Evolutionary conservation across 2,888 invertebrate genomes (phyloP), one percentile per base, ranked within the genome.

Genomic region (Margaritifera margaritifera): DNA sequence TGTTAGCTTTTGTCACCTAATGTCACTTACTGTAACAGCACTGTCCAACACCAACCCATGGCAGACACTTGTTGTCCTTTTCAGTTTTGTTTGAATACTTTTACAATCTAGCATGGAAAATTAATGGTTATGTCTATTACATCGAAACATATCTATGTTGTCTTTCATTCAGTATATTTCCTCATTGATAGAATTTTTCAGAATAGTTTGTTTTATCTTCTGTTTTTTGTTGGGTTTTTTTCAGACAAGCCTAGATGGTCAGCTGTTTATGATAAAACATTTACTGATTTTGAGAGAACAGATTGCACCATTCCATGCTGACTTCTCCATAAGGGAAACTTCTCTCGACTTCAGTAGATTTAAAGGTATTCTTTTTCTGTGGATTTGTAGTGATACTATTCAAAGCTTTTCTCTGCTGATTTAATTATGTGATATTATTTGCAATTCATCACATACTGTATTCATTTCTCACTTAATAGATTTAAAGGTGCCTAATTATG

Each of bases 181-280:
- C 54, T 8, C 25, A 19, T 62, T 25, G 25, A 22, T 55, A 64
- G 3, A 52, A 20, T 3, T 6, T 27, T 27, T n/a, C 11, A 31
- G n/a, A 31, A 25, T 42, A 42, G 42, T 42, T 42, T 11, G 11
- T 42, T 42, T 8, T 11, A 42, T 42, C 11, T 42, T 42, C 4
- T 19, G n/a, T 51, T 50, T 24, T 8, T 11, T 25, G 55, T 61
- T 57, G n/a, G n/a, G n/a, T n/a, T 57, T 50, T 59, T 75, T 70
- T 6, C 74, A 85, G 91, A 94, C 94, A 0, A 90, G 92, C n/a
- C 92, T 97, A n/a, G 98, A 99, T 90, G 98, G 96, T 0, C 94
- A 96, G 87, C 91, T 99, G n/a, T 99, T 99, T 90, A 94, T 98
- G 91, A 96, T 99, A 58, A 99, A 99, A 89, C 99, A 99, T 91